Conservation (phyloP, 2,888 invertebrate genomes). For the Panopea generosa region DNA sequence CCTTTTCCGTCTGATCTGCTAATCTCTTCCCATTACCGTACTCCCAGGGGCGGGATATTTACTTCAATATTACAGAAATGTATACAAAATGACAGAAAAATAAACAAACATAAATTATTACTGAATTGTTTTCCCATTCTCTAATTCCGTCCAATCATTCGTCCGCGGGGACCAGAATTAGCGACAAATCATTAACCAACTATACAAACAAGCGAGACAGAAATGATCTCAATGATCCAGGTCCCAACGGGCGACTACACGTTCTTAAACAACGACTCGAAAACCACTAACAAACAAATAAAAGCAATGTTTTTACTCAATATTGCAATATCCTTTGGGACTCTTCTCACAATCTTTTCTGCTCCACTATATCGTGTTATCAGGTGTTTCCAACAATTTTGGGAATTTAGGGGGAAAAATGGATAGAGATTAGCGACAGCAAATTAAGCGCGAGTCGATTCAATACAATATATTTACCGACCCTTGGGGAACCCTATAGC, state of each 20-base stretch:
- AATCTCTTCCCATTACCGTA: constrained; percentile 19
- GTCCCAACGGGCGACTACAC: constrained; percentile 35
- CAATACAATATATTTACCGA: constrained; percentile 42
- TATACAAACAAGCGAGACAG: constrained; percentile 50
- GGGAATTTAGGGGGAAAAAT: constrained; percentile 55
- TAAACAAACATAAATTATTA: constrained; percentile 62
- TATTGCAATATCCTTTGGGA: constrained; percentile 56
- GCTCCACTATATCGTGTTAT: constrained; percentile 53
- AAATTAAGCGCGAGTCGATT: constrained; percentile 55
- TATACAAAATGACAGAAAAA: constrained; percentile 55
- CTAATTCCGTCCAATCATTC: constrained; percentile 21
- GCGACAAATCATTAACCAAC: constrained; percentile 56
- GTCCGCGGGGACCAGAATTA: constrained; percentile 54
- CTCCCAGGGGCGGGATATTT: constrained; percentile 36
- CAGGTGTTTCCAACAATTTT: constrained; percentile 52
- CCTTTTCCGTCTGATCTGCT: constrained; percentile 15
- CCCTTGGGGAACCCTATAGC: constrained; percentile 46
- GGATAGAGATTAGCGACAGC: constrained; percentile 55
- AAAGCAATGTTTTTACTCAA: constrained; percentile 62
- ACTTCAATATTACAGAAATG: constrained; percentile 28
- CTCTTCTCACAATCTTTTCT: constrained; percentile 43
- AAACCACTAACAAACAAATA: constrained; percentile 58
- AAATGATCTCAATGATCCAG: constrained; percentile 40
- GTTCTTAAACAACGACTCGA: constrained; percentile 11
- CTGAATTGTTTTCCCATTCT: constrained; percentile 19